Evolutionary conservation across 2,888 invertebrate genomes (phyloP), one percentile per base, ranked within the genome.

Genomic region (Hirudinaria manillensis): DNA sequence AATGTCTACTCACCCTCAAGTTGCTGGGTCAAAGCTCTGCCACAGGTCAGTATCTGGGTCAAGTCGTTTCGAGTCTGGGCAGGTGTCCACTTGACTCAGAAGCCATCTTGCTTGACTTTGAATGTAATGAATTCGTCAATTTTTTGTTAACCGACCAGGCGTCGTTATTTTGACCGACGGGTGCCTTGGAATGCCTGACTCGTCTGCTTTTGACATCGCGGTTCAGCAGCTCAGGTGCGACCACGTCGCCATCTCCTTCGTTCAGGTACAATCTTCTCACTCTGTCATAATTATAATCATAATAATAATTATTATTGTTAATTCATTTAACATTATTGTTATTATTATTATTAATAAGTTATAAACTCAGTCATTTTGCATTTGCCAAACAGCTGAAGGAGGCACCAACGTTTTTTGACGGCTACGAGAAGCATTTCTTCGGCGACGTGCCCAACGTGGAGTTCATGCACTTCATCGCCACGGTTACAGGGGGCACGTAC

Each of bases 171-270:
- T 87, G 55, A 90, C 92, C 2, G 92, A 92, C 85, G 92, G 92
- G 19, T 89, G 91, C 77, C 88, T 91, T 68, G 87, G 87, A 56
- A 88, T 90, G 79, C 90, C 91, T 3, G 91, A 92, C 83, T 88
- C 89, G n/a, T 88, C 89, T 80, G 88, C 90, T 78, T 88, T 91
- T 83, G 91, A 92, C 82, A 88, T 89, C 6, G 86, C 92, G 38
- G 86, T 92, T 78, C 89, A 89, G 77, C 91, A 92, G 83, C 86
- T 92, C 74, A 88, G 92, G 79, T 90, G 89, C 80, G 89, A 89
- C 82, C 90, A 90, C 65, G 89, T 91, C 76, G 88, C 91, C 16
- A 90, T 91, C 80, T 91, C 91, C 72, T 92, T 92, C 85, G 86
- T 92, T 77, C 90, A 91, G 83, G 88, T 91, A 29, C 90, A 90